Base-by-base conservation (phyloP, 2,888 invertebrate species). In the Rutpela maculata region DNA sequence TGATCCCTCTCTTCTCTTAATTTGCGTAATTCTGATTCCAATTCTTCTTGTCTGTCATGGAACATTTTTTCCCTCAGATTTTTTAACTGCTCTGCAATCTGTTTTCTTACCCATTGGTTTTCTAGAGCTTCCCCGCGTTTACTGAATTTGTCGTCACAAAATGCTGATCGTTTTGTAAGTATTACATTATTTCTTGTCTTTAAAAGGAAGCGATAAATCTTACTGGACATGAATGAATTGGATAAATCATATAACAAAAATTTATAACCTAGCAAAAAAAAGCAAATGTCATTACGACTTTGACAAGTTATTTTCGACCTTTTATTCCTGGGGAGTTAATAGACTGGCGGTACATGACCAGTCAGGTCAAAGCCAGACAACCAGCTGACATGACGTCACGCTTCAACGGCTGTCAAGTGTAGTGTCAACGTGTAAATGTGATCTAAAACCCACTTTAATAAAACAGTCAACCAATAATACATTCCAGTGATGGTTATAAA, bases 61-160 rank as follows among this genome's bases (percentile, higher is more conserved):
- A 79, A 56, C 4, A 81, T 76, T 68, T 78, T 79, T 55, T 78
- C 69, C 56, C 74, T 81, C 38, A 85, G 56, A 22, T 74, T 60
- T 35, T 76, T 69, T 15, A 83, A 71, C 60, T 80, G 80, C 26
- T 83, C 77, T 0, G 76, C 65, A 0, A 77, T 79, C 26, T 75
- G 22, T 74, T 74, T 80, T 59, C 81, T 74, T 11, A 82, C 81
- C 43, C 82, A 84, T 31, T 79, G 71, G 22, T 81, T 79, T 71
- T 84, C 83, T 38, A 82, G 80, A 4, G 80, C 81, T n/a, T 75
- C 59, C 0, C 82, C 83, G 35, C 82, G 75, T 79, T 79, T 84
- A 80, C 76, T 81, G 59, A 77, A 80, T 3, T 76, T 50, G 50
- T 80, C 79, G 6, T 78, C 76, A n/a, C 43, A 55, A 31, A 26